Conservation (phyloP, 1,140 invertebrate species). For the Rhyzopertha dominica region DNA sequence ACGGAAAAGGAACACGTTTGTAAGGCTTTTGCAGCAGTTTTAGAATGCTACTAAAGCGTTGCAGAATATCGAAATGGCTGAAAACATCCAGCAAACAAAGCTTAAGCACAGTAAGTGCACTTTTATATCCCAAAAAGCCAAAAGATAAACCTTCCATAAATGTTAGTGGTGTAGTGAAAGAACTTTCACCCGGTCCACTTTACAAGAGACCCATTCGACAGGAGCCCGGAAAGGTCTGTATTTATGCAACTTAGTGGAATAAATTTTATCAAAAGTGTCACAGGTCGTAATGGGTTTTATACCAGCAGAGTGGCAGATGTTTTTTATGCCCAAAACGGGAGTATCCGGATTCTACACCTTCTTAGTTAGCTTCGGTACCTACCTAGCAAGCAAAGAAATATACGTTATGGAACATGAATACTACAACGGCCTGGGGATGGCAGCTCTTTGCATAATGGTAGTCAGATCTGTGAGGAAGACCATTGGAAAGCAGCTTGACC, state of each 20-base stretch:
- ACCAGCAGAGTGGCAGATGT: slow-evolving; percentile 88
- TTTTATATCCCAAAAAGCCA: no score
- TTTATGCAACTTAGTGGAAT: no score
- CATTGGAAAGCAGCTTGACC: slow-evolving; percentile 59
- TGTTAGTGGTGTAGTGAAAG: no score
- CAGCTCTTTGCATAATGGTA: slow-evolving; percentile 59
- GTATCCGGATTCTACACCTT: slow-evolving; percentile 85
- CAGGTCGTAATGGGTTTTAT: slow-evolving; percentile 80
- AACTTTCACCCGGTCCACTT: no score
- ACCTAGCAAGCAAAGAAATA: slow-evolving; percentile 84
- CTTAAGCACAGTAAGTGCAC: no score
- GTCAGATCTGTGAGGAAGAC: slow-evolving; percentile 68
- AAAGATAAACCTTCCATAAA: no score
- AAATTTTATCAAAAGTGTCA: no score
- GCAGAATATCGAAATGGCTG: no score
- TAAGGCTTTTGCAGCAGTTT: no score
- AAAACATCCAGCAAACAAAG: no score
- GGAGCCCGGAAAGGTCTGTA: slow-evolving; percentile 24
- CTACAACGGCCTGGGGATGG: slow-evolving; percentile 69
- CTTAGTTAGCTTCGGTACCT: slow-evolving; percentile 68
- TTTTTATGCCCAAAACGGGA: slow-evolving; percentile 92
- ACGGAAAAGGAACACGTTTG: no score
- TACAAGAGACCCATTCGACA: slow-evolving; percentile 16
- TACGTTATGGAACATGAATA: slow-evolving; percentile 88
- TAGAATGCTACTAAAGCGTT: no score